Evolutionary conservation across 2,888 invertebrate species (phyloP).

Genomic region (Amiota mariae): DNA sequence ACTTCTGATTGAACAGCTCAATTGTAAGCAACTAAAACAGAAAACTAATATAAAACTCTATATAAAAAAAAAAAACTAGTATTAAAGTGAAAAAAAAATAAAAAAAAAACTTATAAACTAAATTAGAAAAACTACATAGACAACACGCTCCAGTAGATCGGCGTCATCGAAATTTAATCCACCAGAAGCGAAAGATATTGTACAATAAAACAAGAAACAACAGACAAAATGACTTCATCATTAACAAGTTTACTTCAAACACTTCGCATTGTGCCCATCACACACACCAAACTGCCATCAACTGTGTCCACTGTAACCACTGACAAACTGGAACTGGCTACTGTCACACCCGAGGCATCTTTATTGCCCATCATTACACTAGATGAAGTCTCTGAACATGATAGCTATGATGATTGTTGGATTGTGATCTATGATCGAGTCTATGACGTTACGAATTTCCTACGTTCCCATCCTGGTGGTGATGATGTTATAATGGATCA

Average conservation of each 20-base stretch:
- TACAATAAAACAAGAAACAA: constrained; percentile 16
- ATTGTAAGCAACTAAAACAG: constrained; percentile 33
- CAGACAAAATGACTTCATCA: constrained; percentile 58
- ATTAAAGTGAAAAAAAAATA: constrained; percentile 22
- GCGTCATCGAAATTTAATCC: constrained; percentile 32
- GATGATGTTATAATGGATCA: constrained; percentile 86
- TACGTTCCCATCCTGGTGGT: constrained; percentile 88
- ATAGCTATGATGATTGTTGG: constrained; percentile 85
- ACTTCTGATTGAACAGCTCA: constrained; percentile 15
- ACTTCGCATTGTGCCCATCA: constrained; percentile 53
- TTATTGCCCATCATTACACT: constrained; percentile 76
- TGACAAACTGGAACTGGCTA: constrained; percentile 35
- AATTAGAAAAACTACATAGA: constrained; percentile 6
- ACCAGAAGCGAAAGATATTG: constrained; percentile 58
- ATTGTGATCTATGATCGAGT: constrained; percentile 89
- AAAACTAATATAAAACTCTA: constrained; percentile 23
- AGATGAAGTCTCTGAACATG: constrained; percentile 85
- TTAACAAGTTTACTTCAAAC: constrained; percentile 63
- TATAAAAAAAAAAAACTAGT: background rate
- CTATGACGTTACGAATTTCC: constrained; percentile 85
- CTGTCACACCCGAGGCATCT: background rate
- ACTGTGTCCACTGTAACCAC: background rate
- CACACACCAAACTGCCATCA: constrained; percentile 6
- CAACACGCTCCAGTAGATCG: constrained; percentile 42
- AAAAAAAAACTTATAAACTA: constrained; percentile 26